Evolutionary conservation across 2,113 vertebrate species (phyloP), one percentile per base, ranked within the genome.

Genomic region (Trochalopteron elliotii): DNA sequence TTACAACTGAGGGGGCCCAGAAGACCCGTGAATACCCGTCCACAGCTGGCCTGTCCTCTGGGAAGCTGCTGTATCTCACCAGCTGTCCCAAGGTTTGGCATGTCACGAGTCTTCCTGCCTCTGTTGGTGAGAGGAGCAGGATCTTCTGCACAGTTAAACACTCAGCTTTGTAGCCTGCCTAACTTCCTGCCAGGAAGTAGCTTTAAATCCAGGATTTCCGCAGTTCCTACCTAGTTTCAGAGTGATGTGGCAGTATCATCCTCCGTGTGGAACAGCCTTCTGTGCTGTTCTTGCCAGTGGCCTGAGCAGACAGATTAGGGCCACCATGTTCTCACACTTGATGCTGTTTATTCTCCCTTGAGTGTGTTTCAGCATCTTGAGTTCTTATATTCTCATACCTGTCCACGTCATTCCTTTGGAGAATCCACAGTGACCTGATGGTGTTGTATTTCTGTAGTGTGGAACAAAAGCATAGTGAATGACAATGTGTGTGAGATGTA

Each of bases 161-260:
- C 57, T 76, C 14, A 1, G 31, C 64, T 31, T 57, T 52, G 45
- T 55, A 80, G 53, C 55, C 53, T 89, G 40, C 63, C 49, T 85
- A 11, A 72, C 81, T 87, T 94, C 84, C 82, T 91, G 84, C 40
- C 82, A 80, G 90, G 82, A 90, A 80, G 45, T 30, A 45, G 59
- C 71, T 94, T 88, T 94, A 88, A 84, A 81, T 95, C 71, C 76
- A 81, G 64, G 56, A 75, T 96, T 94, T 88, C 85, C 4, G 2
- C 60, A 40, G 53, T 83, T 67, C n/a, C 20, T 88, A 37, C 68
- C 64, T 90, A 17, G 50, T 92, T 96, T 83, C 82, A 37, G 77
- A 61, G 75, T 57, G 71, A 12, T 77, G 19, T 9, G 61, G 20
- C 64, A 59, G 33, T 50, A 39, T 76, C n/a, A 57, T 57, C 37